Evolutionary conservation across 2,797 vertebrate species (phyloP).

Genomic region (Oreochromis mossambicus): DNA sequence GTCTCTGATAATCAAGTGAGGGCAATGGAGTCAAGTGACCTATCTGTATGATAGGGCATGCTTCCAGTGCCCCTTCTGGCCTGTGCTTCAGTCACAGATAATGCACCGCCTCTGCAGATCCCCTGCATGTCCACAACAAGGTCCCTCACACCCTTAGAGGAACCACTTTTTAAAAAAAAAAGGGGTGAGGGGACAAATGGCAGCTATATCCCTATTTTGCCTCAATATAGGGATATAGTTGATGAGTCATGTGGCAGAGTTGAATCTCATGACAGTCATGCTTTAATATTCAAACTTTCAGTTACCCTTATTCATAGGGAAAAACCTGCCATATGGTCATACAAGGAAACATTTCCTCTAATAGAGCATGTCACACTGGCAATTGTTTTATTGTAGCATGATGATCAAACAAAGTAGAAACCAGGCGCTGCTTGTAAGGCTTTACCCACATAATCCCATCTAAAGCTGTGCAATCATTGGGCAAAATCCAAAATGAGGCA

Average conservation of each 20-base stretch:
- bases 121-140: slow-evolving; percentile 34
- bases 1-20: slow-evolving; percentile 67
- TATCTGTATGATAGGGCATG: slow-evolving; percentile 68
- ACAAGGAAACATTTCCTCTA: slow-evolving; percentile 24
- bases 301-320: neutral
- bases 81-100: slow-evolving; percentile 65
- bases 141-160: slow-evolving; percentile 10
- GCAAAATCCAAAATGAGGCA: slow-evolving; percentile 46
- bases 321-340: neutral
- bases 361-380: slow-evolving; percentile 19
- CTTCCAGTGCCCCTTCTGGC: slow-evolving; percentile 56
- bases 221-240: slow-evolving; percentile 4
- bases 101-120: slow-evolving; percentile 78
- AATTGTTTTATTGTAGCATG: slow-evolving; percentile 32
- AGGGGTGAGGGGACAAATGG: neutral
- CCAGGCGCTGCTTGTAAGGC: slow-evolving; percentile 46
- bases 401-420: slow-evolving; percentile 50
- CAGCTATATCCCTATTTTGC: neutral
- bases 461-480: slow-evolving; percentile 58
- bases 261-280: neutral
- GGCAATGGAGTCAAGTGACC: slow-evolving; percentile 78
- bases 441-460: slow-evolving; percentile 57
- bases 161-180: neutral
- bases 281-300: slow-evolving; percentile 2
- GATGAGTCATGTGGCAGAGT: slow-evolving; percentile 13